Evolutionary conservation across 2,888 invertebrate species (phyloP), one percentile per base, ranked within the genome.

Genomic region (Imbricaverruca yamaguchii): DNA sequence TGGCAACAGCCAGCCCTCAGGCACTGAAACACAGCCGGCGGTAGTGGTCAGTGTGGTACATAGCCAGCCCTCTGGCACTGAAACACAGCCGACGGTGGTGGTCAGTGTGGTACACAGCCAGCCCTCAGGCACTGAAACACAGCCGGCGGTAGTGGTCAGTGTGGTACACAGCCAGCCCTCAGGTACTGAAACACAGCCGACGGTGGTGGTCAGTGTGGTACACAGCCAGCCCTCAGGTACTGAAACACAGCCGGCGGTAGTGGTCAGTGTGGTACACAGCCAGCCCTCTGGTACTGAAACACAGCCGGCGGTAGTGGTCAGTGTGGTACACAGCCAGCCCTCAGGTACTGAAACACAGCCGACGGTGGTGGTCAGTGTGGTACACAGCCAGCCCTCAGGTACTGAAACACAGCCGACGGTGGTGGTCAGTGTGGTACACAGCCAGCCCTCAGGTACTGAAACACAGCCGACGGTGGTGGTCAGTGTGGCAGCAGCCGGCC

Each of bases 191-290:
- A 39, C 39, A 39, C 39, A 39, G 74, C 9, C 10, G 69, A 39
- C 39, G 39, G 0, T 8, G 11, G 25, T 12, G 11, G 67, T 15
- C 59, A 11, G 59, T 1, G 74, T 55, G 53, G 53, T 11, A 23
- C 74, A 74, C 74, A 21, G 23, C 74, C 74, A 74, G 55, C 74
- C 74, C 74, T 74, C 74, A 21, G 74, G 74, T 6, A 74, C 74
- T 74, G 39, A 39, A 39, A 39, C 39, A 39, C 39, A 39, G 74
- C 9, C 10, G 69, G 39, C 39, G 39, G 0, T 8, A 11, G 25
- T 12, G 11, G 67, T 15, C 59, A 11, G 59, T 1, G 74, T 55
- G 53, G 53, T 11, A 23, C 74, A 74, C 74, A 21, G 23, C 74
- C 74, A 74, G 55, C 74, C 74, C 74, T 74, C 74, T 9, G 74